Conservation (phyloP, 1,140 invertebrate species). For the Pseudomyrmex gracilis region DNA sequence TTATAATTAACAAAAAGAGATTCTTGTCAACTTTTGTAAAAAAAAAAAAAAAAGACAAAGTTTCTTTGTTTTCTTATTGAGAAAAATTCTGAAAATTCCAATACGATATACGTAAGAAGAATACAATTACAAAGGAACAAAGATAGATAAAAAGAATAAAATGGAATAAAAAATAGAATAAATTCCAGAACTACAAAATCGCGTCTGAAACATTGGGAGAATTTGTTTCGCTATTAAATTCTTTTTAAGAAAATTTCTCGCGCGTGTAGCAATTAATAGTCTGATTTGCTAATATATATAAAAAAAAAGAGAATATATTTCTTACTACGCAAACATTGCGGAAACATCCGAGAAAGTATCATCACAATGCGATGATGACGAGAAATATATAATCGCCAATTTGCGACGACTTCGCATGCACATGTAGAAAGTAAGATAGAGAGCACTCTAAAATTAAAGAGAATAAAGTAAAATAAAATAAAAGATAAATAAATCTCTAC, state of each 20-base stretch:
- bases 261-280: constrained; percentile 4
- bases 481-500: constrained; percentile 62
- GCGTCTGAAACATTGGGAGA: constrained; percentile 3
- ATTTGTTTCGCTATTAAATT: background rate
- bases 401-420: constrained; percentile 34
- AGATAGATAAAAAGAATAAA: constrained; percentile 10
- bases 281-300: constrained; percentile 2
- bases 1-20: background rate
- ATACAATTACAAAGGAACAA: background rate
- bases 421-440: constrained; percentile 22
- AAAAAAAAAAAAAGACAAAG: background rate
- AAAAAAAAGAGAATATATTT: constrained; percentile 14
- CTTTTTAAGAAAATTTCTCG: constrained; percentile 3
- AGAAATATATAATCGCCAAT: background rate
- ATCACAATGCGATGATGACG: constrained; percentile 31
- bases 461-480: constrained; percentile 12
- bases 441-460: constrained; percentile 34
- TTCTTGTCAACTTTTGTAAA: background rate
- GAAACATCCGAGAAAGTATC: constrained; percentile 21
- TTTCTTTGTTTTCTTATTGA: background rate
- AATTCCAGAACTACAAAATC: constrained; percentile 36
- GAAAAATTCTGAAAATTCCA: background rate
- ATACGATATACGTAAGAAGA: background rate
- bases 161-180: constrained; percentile 12
- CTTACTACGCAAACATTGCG: constrained; percentile 14